These are phyloP conservation scores for Neomonachus schauinslandi DNA, from an alignment of 2,113 vertebrate species.

Conservation along the genomic window DNA sequence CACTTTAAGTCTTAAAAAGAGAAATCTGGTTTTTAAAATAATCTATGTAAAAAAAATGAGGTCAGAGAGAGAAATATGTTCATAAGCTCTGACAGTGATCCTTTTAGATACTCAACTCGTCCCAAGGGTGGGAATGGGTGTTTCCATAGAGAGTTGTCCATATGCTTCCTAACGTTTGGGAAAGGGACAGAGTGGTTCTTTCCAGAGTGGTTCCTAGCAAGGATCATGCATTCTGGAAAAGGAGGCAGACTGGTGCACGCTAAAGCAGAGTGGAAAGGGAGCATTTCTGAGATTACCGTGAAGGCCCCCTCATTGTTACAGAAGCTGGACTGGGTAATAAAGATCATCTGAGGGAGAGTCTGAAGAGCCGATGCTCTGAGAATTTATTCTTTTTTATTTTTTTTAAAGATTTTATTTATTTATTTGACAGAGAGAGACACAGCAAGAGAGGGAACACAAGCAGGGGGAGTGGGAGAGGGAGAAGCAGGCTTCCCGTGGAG, in stretches of 20 bases:
- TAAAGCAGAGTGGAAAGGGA: neutral
- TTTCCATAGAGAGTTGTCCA: neutral
- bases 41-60: neutral
- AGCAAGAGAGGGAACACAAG: too few species aligned
- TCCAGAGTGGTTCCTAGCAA: neutral
- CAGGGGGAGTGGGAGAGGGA: too few species aligned
- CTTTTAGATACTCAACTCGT: neutral
- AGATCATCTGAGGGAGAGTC: neutral
- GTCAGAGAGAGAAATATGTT: neutral
- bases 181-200: neutral
- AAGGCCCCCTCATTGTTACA: neutral
- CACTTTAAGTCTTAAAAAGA: constrained; percentile 17
- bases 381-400: neutral
- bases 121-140: neutral
- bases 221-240: neutral
- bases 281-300: neutral
- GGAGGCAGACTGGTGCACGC: neutral
- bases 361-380: neutral
- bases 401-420: too few species aligned
- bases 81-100: neutral
- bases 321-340: neutral
- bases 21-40: constrained; percentile 48
- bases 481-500: too few species aligned
- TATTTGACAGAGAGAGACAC: too few species aligned
- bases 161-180: neutral